Evolutionary conservation across 2,113 vertebrate species (phyloP), one percentile per base, ranked within the genome.

Genomic region (Seriola dumerili): DNA sequence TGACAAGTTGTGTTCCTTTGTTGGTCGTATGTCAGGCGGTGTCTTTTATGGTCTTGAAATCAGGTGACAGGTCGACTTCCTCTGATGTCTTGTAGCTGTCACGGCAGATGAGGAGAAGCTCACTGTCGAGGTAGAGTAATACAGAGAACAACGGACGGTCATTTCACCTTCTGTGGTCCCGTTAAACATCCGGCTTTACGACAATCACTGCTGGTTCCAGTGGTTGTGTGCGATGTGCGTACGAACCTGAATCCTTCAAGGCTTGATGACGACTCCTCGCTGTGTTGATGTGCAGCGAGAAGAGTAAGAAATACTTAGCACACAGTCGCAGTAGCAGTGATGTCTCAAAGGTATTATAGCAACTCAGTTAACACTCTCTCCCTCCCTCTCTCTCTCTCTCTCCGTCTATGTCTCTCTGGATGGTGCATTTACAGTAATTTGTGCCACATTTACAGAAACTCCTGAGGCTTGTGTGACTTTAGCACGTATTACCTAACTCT

Each of bases 361-460:
- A 57, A 70, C 66, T 48, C 44, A 84, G 66, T 85, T 86, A 80
- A 69, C 63, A 42, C 58, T 2, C 25, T 19, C 64, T 61, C 58
- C 3, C n/a, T 17, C 65, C 29, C 58, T 13, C 11, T 71, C 50
- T 73, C 81, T 68, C 65, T 78, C 40, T 17, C 65, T 42, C 58
- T 8, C 19, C 44, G 46, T 64, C 58, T 13, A 10, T 71, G 57
- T 73, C 81, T 68, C 65, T 78, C 40, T 25, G 8, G 25, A 32
- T 77, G 7, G 8, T 55, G 75, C 70, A 66, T 83, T 79, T 78
- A 78, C 70, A 65, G 80, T 86, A 4, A 79, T 71, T 66, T 77
- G 71, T 80, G 63, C 40, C 79, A 87, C 81, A 78, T 80, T 79
- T 82, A 69, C 52, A 76, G 48, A 76, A 71, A 32, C 80, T 76